Evolutionary conservation across 2,888 invertebrate genomes (phyloP), one percentile per base, ranked within the genome.

Genomic region (Epistrophella euchroma): DNA sequence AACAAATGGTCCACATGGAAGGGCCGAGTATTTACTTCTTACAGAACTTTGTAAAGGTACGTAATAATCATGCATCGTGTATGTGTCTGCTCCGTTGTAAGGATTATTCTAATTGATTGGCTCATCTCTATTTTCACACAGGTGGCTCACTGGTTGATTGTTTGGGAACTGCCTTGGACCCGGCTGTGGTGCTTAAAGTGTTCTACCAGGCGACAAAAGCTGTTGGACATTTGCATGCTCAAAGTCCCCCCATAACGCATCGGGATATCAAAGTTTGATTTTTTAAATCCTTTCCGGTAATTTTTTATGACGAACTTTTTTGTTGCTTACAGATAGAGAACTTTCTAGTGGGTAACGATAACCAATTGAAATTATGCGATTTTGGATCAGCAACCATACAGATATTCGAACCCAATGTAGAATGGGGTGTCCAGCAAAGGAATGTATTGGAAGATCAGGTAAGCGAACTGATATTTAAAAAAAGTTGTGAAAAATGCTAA

Each of bases 371-470:
- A 92, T 93, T 99, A 87, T 99, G 99, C 93, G 99, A 99, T 93
- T 99, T 99, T 93, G 99, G 99, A 32, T 98, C 98, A 88, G 96
- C 98, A 2, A 98, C 98, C 15, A 96, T 95, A 15, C 96, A 97
- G 90, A 93, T 95, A 68, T 96, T 95, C 91, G 92, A 95, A 68
- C 98, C 98, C 11, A 97, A 98, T 92, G 94, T 96, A 28, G 95
- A 96, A 56, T 99, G 99, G 99, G 96, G 96, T 90, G 97, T 98
- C 47, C 96, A 97, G 91, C 97, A 97, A 93, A 94, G 98, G 89
- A 96, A 97, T 88, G 94, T 96, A 90, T 94, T 99, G 81, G 99
- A 99, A 93, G 99, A 99, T 94, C 97, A 97, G 94, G 97, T 97
- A 93, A 93, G 92, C 45, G 2, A 11, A 50, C n/a, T 19, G 11